Conservation (phyloP, 2,888 invertebrate species). For the Xestoiulus laeticollis region DNA sequence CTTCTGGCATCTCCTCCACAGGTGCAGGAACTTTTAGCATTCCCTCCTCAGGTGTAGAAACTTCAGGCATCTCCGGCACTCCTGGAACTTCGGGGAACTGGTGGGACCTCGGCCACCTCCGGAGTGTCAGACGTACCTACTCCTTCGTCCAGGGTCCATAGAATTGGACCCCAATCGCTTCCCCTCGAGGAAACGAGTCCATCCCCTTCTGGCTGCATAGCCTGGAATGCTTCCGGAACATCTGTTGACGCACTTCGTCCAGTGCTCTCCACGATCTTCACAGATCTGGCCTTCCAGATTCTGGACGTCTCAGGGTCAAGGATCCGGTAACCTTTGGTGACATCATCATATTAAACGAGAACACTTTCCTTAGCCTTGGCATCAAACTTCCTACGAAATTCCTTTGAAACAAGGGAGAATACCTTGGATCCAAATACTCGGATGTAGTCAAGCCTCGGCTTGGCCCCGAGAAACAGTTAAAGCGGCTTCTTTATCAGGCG, state of each 20-base stretch:
- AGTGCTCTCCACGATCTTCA: background rate
- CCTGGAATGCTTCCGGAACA: background rate
- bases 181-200: background rate
- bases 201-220: too few relatives aligned
- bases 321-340: background rate
- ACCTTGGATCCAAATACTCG: background rate
- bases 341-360: background rate
- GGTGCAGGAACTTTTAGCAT: too few relatives aligned
- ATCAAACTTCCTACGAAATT: too few relatives aligned
- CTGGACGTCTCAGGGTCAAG: background rate
- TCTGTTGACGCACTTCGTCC: background rate
- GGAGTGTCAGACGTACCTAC: background rate
- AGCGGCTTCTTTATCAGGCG: background rate
- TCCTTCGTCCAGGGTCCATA: background rate
- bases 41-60: background rate
- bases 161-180: background rate
- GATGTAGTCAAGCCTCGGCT: conserved; percentile 23
- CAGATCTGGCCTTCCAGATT: background rate
- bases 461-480: conserved; percentile 28
- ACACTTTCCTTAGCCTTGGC: background rate
- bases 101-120: background rate
- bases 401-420: background rate
- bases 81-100: background rate
- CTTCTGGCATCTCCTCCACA: too few relatives aligned
- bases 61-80: background rate